Evolutionary conservation across 2,113 vertebrate species (phyloP), one percentile per base, ranked within the genome.

Genomic region (Brienomyrus longianalis): DNA sequence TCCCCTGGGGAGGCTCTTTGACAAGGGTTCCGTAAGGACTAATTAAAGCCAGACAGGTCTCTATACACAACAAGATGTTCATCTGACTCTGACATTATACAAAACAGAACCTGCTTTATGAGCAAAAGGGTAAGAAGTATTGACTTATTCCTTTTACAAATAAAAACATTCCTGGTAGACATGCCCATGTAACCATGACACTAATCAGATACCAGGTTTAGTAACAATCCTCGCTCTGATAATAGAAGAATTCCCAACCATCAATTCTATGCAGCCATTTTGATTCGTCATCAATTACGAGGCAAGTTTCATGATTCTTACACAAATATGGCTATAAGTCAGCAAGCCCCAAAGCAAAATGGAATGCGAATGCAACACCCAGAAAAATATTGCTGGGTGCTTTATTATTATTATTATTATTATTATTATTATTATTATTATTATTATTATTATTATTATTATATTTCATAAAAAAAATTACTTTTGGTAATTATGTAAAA

Each of bases 1-100:
- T 70, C 84, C 84, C 51, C 8, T 11, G 35, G 83, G 83, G 43
- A 5, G 4, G 35, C n/a, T 52, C 85, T 47, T 5, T 51, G 88
- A 90, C 48, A 54, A 74, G 50, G 54, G 85, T 59, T 90, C 92
- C 92, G 59, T 51, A 51, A 89, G 92, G 90, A 86, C 92, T 92
- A 86, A 92, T 92, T 92, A 92, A 92, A 92, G 31, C 11, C 51
- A 27, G 77, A 88, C 86, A 89, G 23, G 59, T 83, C 31, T 80
- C 48, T 9, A n/a, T 51, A 89, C 27, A 77, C 70, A 52, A 51
- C 3, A 27, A 47, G 39, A 35, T 83, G 50, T 83, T 59, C 88
- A 83, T 23, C 35, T 17, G 31, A 35, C 74, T 80, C 74, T 80
- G 35, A 80, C 43, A 70, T 27, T 70, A 70, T 70, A 70, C 62